Base-by-base conservation (phyloP, 1,140 invertebrate genomes). In the Mylabris phalerata region DNA sequence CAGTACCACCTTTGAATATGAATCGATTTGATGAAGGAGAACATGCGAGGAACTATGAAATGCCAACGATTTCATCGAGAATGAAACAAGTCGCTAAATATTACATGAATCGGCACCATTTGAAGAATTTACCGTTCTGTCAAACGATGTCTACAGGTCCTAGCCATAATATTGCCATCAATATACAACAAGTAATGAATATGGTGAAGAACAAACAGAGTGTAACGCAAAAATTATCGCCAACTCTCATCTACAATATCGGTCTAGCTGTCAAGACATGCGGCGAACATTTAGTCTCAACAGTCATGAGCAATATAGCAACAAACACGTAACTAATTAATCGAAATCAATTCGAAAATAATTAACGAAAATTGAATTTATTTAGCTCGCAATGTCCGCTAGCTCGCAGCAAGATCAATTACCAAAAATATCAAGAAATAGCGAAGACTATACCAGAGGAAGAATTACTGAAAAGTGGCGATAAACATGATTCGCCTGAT, bases 151-250 rank as follows among this genome's bases (percentile, higher is more conserved):
- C 80, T 0, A 73, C 78, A 6, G 69, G 72, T 9, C 78, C 75
- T 0, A 80, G 77, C 65, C 75, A 81, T 55, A 82, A 82, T 68
- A 71, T 81, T 25, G 79, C 79, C 38, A 72, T 81, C 24, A 81
- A 80, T 63, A 79, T 82, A 51, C 80, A 82, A 61, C 76, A 81
- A 72, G 73, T 79, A 3, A 72, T 80, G 68, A 76, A 71, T 48
- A 74, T 78, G 48, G 78, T 80, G 57, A 80, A 80, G 66, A 76
- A 67, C 24, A 72, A 71, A 41, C 76, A 79, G 59, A 32, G 0
- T 4, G 63, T 73, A 2, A 59, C 66, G 3, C 54, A 60, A 25
- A 69, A 68, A 7, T 71, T 75, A 27, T 73, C 71, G 1, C 72
- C 72, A 2, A 73, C 73, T 41, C 54, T 75, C 25, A 69, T 69